Percentiles rank a stretch among this genome's conserved stretches.
Conservation (phyloP, 2,113 vertebrate genomes). For the Barnardius zonarius region DNA sequence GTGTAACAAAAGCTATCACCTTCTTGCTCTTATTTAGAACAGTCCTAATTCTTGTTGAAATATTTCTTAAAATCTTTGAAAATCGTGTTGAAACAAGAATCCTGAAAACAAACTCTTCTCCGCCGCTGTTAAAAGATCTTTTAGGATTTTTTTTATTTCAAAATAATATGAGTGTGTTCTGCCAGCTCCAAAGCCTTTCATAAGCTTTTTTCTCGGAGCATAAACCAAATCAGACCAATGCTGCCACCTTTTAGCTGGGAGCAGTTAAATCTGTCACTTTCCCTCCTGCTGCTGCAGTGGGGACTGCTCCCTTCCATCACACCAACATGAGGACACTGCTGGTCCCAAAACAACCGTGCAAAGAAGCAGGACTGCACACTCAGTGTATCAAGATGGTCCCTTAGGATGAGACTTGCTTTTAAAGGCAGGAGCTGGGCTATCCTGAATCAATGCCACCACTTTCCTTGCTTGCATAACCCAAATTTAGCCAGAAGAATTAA, state of each 20-base stretch:
- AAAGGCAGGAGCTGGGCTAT: background rate
- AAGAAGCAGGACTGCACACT: background rate
- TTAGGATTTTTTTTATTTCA: background rate
- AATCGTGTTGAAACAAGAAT: background rate
- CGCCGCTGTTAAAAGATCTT: background rate
- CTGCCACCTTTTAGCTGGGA: background rate
- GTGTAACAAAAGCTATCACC: background rate
- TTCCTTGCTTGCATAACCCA: background rate
- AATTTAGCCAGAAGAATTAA: background rate
- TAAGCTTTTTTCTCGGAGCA: background rate
- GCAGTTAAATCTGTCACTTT: background rate
- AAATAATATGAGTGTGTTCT: background rate
- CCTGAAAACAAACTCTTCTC: background rate
- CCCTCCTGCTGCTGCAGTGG: background rate
- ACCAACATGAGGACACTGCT: background rate
- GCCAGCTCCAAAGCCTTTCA: background rate
- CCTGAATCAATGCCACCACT: background rate
- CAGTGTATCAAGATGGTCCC: background rate
- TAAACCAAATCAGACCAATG: background rate
- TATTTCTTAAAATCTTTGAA: background rate
- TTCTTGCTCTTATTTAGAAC: background rate
- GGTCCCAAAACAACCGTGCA: background rate
- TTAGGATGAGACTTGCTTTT: background rate
- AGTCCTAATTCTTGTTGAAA: background rate
- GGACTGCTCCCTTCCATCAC: background rate